Evolutionary conservation across 2,797 vertebrate genomes (phyloP).

Genomic region (Diplodus puntazzo): DNA sequence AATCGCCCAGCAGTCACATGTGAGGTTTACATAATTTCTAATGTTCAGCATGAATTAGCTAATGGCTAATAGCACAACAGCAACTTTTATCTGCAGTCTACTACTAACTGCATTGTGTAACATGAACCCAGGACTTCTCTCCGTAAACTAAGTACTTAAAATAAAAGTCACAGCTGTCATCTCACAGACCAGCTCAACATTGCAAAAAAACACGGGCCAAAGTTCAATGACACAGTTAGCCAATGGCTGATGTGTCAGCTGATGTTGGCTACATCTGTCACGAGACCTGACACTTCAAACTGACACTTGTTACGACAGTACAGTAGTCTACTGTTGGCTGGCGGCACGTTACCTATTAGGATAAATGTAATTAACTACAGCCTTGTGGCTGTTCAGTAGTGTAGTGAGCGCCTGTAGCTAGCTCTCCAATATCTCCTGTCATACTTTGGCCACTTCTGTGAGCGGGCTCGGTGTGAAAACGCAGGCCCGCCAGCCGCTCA

Average conservation of each 20-base stretch:
- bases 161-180: not conserved
- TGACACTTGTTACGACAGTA: slow-evolving; percentile 54
- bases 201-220: slow-evolving; percentile 22
- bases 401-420: not conserved
- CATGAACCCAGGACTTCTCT: not conserved
- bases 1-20: too few relatives aligned
- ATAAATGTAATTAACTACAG: not conserved
- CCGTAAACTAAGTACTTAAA: not conserved
- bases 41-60: not conserved
- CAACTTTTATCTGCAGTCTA: not conserved
- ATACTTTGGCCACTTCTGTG: slow-evolving; percentile 36
- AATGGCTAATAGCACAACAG: not conserved
- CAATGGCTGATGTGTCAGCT: slow-evolving; percentile 66
- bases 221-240: slow-evolving; percentile 30
- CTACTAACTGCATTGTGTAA: not conserved
- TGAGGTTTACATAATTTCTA: not conserved
- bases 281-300: slow-evolving; percentile 60
- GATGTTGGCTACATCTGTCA: slow-evolving; percentile 69
- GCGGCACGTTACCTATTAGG: not conserved
- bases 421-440: not conserved
- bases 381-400: not conserved
- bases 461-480: not conserved
- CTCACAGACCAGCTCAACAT: not conserved
- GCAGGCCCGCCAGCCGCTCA: slow-evolving; percentile 82
- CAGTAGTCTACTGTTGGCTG: rapidly evolving